Percentiles rank a stretch among this genome's conserved stretches.
These are phyloP conservation scores for Sarcophaga rosellei DNA, from an alignment of 2,888 invertebrate species.

Conservation along the genomic window DNA sequence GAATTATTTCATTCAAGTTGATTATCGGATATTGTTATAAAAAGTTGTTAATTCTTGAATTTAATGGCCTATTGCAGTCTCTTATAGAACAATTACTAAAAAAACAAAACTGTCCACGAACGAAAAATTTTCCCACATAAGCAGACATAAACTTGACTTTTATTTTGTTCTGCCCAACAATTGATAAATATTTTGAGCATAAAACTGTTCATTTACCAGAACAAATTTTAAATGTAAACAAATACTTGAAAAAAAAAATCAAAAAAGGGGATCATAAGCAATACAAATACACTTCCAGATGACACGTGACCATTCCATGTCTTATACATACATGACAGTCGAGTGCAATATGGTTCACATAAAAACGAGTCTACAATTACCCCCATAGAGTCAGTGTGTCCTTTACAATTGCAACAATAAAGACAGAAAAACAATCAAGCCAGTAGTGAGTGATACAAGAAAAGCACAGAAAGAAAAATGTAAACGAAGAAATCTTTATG, in stretches of 20 bases:
- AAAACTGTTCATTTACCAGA: slow-evolving; percentile 61
- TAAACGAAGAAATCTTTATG: background rate
- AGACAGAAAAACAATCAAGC: slow-evolving; percentile 13
- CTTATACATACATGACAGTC: slow-evolving; percentile 60
- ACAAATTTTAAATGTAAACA: slow-evolving; percentile 66
- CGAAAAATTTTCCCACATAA: slow-evolving; percentile 19
- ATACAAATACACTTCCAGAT: slow-evolving; percentile 53
- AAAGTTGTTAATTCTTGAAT: too few species aligned
- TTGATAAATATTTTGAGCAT: slow-evolving; percentile 46
- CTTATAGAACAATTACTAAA: too few species aligned
- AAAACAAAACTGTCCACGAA: background rate
- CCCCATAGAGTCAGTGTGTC: slow-evolving; percentile 14
- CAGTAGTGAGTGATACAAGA: slow-evolving; percentile 6
- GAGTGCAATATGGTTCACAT: slow-evolving; percentile 44
- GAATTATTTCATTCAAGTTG: too few species aligned
- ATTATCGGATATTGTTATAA: too few species aligned
- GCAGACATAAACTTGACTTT: slow-evolving; percentile 52
- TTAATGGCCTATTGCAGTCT: too few species aligned
- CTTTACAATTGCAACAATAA: slow-evolving; percentile 8
- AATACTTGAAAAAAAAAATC: slow-evolving; percentile 50
- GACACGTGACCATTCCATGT: slow-evolving; percentile 55
- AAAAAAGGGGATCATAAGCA: slow-evolving; percentile 33
- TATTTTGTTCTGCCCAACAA: slow-evolving; percentile 24
- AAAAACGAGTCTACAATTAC: slow-evolving; percentile 51
- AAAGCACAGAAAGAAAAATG: background rate